Percentiles rank a stretch among this genome's conserved stretches.
phyloP scores from a whole-genome alignment of 2,113 vertebrate species.

The Lophotis ruficrista region DNA sequence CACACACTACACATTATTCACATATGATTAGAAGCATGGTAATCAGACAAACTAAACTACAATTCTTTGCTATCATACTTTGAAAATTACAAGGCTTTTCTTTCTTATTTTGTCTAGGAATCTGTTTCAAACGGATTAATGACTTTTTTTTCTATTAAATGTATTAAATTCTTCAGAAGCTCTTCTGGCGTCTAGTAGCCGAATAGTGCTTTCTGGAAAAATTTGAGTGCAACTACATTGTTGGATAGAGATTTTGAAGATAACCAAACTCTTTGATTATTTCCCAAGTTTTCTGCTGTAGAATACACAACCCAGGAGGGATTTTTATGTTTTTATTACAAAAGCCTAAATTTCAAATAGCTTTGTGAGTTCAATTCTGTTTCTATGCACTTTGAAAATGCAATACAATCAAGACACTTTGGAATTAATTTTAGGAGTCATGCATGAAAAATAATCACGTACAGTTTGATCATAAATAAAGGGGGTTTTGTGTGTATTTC shows the following conservation, averaged over 20 bases:
- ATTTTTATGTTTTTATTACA: slow-evolving; percentile 3
- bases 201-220: neutral
- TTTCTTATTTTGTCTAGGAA: neutral
- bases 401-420: slow-evolving; percentile 7
- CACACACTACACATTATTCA: neutral
- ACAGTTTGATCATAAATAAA: slow-evolving; percentile 22
- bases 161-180: neutral
- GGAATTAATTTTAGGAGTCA: slow-evolving; percentile 2
- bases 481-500: neutral
- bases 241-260: slow-evolving; percentile 24
- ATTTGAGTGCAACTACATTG: neutral
- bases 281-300: slow-evolving; percentile 6
- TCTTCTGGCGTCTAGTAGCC: neutral
- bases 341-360: slow-evolving; percentile 18
- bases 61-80: neutral
- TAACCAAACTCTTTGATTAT: slow-evolving; percentile 41
- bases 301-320: slow-evolving; percentile 9
- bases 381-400: slow-evolving; percentile 29
- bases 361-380: slow-evolving; percentile 15
- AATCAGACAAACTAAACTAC: neutral
- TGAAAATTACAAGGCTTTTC: neutral
- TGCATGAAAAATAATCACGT: slow-evolving; percentile 35
- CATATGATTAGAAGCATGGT: neutral
- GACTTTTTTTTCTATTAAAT: neutral
- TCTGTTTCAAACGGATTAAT: neutral